Conservation (phyloP, 1,140 invertebrate genomes). For the Drosophila malerkotliana region DNA sequence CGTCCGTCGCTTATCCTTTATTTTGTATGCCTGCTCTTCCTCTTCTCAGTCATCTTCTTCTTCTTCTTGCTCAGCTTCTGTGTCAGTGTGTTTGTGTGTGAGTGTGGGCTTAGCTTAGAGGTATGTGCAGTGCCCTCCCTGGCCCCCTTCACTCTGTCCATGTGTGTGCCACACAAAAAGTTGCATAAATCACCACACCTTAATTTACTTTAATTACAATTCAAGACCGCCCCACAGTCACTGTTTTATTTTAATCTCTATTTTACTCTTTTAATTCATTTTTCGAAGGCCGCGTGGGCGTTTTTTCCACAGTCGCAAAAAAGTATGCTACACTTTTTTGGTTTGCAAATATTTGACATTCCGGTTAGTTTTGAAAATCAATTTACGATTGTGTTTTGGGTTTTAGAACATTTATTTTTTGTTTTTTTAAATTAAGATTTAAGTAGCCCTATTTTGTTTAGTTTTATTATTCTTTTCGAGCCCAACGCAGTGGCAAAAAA, state of each 20-base stretch:
- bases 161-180: conserved; percentile 66
- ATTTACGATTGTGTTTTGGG: conserved; percentile 12
- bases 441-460: conserved; percentile 62
- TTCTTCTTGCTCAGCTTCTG: background rate
- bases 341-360: background rate
- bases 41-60: background rate
- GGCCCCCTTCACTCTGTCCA: conserved; percentile 4
- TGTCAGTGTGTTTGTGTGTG: conserved; percentile 23
- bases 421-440: background rate
- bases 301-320: conserved; percentile 27
- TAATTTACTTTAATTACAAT: conserved; percentile 79
- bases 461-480: conserved; percentile 44
- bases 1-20: conserved; percentile 75
- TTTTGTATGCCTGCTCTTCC: conserved; percentile 62
- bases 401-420: conserved; percentile 24
- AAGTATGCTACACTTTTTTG: conserved; percentile 45
- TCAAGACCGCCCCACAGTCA: conserved; percentile 8
- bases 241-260: conserved; percentile 10
- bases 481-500: conserved; percentile 46
- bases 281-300: conserved; percentile 30
- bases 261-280: conserved; percentile 24
- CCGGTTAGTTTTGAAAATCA: background rate
- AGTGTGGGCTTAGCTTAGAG: conserved; percentile 51
- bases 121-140: conserved; percentile 58
- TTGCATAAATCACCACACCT: conserved; percentile 84